A percentile compares a stretch with the other conserved stretches of the same genome.
Evolutionary conservation across 2,113 vertebrate genomes (phyloP).

Genomic region (Otis tarda): DNA sequence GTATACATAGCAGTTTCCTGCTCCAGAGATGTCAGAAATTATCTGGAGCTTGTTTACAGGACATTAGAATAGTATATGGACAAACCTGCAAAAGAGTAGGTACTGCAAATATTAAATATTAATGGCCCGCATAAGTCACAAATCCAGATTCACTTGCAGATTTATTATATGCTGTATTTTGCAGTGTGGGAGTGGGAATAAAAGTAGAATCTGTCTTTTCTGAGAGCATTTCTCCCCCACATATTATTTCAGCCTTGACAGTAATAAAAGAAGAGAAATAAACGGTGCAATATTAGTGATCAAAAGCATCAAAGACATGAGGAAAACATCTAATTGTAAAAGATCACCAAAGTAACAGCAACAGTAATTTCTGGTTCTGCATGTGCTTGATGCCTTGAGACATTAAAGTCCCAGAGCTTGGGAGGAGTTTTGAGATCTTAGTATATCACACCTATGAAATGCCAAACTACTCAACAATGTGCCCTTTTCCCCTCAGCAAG

Average conservation of each 20-base stretch:
- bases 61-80: conserved; percentile 21
- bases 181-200: neutral
- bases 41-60: conserved; percentile 52
- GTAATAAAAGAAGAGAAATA: conserved; percentile 16
- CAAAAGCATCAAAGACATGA: neutral
- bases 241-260: neutral
- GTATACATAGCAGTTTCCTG: conserved; percentile 38
- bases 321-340: neutral
- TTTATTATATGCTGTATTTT: conserved; percentile 16
- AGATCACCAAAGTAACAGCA: neutral
- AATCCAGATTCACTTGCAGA: conserved; percentile 16
- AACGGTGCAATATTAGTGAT: neutral
- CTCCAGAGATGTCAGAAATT: conserved; percentile 53
- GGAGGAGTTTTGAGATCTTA: neutral
- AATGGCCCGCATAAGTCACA: conserved; percentile 7
- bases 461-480: neutral
- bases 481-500: neutral
- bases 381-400: neutral
- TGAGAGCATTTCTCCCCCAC: neutral
- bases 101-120: conserved; percentile 16
- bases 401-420: neutral
- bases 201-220: conserved; percentile 7
- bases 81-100: neutral
- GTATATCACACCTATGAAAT: neutral
- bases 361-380: neutral